Evolutionary conservation across 2,888 invertebrate species (phyloP).

Genomic region (Caprella mutica): DNA sequence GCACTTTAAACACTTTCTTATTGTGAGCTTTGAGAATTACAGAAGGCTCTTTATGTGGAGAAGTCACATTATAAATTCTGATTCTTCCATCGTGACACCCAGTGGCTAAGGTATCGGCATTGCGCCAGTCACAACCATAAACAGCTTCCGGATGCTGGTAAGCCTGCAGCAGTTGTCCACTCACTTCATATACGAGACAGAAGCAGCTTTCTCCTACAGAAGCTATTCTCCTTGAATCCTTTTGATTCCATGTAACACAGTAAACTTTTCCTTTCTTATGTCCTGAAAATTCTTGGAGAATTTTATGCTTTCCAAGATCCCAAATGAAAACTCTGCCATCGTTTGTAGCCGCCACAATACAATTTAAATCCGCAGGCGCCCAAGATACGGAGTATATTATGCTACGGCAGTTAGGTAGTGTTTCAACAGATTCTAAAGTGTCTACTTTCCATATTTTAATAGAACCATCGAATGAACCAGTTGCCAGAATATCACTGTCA

Average conservation of each 20-base stretch:
- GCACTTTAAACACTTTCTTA: slow-evolving; percentile 42
- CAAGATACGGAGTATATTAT: slow-evolving; percentile 41
- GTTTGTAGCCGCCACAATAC: slow-evolving; percentile 41
- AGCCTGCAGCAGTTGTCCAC: slow-evolving; percentile 39
- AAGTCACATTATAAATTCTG: slow-evolving; percentile 40
- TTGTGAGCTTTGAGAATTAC: slow-evolving; percentile 40
- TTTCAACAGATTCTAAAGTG: slow-evolving; percentile 36
- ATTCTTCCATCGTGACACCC: slow-evolving; percentile 42
- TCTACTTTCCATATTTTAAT: slow-evolving; percentile 43
- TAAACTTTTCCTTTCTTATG: slow-evolving; percentile 37
- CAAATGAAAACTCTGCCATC: slow-evolving; percentile 41
- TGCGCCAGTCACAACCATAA: slow-evolving; percentile 43
- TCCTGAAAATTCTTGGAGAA: slow-evolving; percentile 22
- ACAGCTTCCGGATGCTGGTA: slow-evolving; percentile 42
- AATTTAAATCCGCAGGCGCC: slow-evolving; percentile 42
- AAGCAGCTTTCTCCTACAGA: slow-evolving; percentile 39
- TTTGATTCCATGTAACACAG: slow-evolving; percentile 42
- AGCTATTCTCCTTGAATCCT: slow-evolving; percentile 39
- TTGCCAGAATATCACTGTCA: slow-evolving; percentile 40
- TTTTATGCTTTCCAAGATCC: slow-evolving; percentile 39
- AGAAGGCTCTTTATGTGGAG: slow-evolving; percentile 38
- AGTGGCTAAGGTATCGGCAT: slow-evolving; percentile 42
- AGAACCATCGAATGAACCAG: slow-evolving; percentile 44
- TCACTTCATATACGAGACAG: slow-evolving; percentile 41
- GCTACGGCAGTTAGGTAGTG: slow-evolving; percentile 37